Evolutionary conservation across 2,113 vertebrate species (phyloP).

Genomic region (Ammodytes dubius): DNA sequence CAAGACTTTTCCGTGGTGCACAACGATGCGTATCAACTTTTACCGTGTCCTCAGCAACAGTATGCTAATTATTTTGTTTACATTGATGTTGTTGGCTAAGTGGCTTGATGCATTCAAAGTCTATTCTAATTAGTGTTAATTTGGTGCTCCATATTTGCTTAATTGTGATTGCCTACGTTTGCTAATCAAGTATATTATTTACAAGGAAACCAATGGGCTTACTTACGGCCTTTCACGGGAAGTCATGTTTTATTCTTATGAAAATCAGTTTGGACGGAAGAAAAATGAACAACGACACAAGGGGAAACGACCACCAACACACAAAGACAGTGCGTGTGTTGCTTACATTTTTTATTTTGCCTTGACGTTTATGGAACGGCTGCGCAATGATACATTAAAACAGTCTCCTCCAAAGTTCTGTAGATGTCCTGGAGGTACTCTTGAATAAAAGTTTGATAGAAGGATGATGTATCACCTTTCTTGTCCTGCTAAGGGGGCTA

Average conservation of each 20-base stretch:
- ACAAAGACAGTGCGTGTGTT: background rate
- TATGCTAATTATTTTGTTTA: slow-evolving; percentile 55
- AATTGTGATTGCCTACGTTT: slow-evolving; percentile 39
- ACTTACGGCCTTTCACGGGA: background rate
- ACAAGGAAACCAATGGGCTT: slow-evolving; percentile 3
- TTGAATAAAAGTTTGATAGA: slow-evolving; percentile 43
- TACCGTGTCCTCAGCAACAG: slow-evolving; percentile 10
- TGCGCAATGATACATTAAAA: slow-evolving; percentile 37
- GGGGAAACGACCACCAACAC: background rate
- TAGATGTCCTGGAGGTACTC: slow-evolving; percentile 44
- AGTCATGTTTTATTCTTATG: background rate
- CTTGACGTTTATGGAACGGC: slow-evolving; percentile 38
- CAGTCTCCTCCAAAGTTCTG: slow-evolving; percentile 36
- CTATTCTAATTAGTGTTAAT: slow-evolving; percentile 56
- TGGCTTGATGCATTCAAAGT: slow-evolving; percentile 51
- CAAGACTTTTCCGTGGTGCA: slow-evolving; percentile 31
- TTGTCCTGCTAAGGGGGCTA: slow-evolving; percentile 12
- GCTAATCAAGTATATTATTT: slow-evolving; percentile 22
- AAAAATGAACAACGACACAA: background rate
- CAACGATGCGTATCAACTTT: slow-evolving; percentile 27
- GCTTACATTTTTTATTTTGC: background rate
- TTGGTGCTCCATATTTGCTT: slow-evolving; percentile 17
- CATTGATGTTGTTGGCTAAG: slow-evolving; percentile 42
- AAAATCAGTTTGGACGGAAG: background rate
- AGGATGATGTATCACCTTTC: slow-evolving; percentile 45